A percentile compares a stretch with the other conserved stretches of the same genome.
Conservation (phyloP, 2,113 vertebrate genomes). For the Sinosuthora webbiana region DNA sequence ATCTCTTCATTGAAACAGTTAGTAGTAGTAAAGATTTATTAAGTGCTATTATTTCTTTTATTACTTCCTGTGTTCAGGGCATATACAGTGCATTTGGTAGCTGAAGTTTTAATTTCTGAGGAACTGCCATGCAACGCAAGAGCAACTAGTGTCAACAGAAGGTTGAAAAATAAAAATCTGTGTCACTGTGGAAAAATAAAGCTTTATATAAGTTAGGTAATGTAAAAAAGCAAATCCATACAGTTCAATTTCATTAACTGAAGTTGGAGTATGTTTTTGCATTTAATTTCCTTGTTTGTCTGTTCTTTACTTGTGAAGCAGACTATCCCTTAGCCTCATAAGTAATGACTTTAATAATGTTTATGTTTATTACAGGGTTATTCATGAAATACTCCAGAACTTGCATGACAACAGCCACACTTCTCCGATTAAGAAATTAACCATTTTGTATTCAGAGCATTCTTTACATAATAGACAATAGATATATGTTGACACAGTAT, state of each 20-base stretch:
- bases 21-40: neutral
- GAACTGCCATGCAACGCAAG: neutral
- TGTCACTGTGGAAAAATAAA: neutral
- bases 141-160: neutral
- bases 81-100: neutral
- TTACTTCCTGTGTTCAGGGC: neutral
- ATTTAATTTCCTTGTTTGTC: neutral
- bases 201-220: neutral
- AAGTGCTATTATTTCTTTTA: neutral
- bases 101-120: neutral
- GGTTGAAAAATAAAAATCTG: no score
- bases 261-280: neutral
- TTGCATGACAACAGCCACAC: neutral
- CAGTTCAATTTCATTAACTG: neutral
- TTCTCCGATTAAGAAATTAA: conserved; percentile 3
- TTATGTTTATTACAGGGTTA: neutral
- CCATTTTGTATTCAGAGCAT: neutral
- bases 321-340: neutral
- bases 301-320: neutral
- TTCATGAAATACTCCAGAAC: neutral
- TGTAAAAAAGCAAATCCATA: neutral
- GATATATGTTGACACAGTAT: neutral
- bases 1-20: neutral
- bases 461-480: neutral
- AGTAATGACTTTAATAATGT: neutral